These are phyloP conservation scores for Sericinus montela DNA, from an alignment of 2,888 invertebrate genomes.

Conservation along the genomic window DNA sequence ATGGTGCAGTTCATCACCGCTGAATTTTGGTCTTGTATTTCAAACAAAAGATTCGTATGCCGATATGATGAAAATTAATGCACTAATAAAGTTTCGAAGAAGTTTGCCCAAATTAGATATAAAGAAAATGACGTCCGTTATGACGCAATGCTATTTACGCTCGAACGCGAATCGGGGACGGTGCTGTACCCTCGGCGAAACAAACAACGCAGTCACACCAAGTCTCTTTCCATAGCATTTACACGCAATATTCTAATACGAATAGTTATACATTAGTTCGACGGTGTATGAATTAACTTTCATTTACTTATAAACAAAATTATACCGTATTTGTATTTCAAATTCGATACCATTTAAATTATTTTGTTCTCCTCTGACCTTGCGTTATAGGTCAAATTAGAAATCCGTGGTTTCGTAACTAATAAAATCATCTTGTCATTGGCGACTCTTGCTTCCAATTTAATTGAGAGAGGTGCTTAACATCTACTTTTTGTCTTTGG, in stretches of 20 bases:
- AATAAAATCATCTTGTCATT: constrained; percentile 8
- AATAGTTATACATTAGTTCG: not conserved
- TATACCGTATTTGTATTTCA: constrained; percentile 8
- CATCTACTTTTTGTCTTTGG: too few species aligned
- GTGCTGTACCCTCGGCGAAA: constrained; percentile 16
- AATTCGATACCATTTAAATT: constrained; percentile 11
- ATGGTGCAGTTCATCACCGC: too few species aligned
- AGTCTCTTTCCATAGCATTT: constrained; percentile 4
- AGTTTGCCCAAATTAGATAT: constrained; percentile 21
- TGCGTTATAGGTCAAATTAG: constrained; percentile 14
- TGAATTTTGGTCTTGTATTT: too few species aligned
- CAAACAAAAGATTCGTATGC: too few species aligned
- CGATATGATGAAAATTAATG: not conserved
- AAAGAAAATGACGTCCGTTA: constrained; percentile 32
- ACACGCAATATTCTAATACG: constrained; percentile 1
- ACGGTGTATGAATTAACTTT: constrained; percentile 7
- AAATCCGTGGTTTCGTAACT: constrained; percentile 14
- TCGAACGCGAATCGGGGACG: constrained; percentile 33
- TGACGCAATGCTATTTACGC: constrained; percentile 41
- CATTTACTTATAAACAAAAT: constrained; percentile 8
- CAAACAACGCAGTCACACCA: constrained; percentile 7
- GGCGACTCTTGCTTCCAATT: not conserved
- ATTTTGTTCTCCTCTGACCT: constrained; percentile 12
- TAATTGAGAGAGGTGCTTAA: too few species aligned
- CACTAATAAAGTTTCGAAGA: constrained; percentile 5